These are phyloP conservation scores for Isurus oxyrinchus DNA, from an alignment of 2,113 vertebrate species.

Conservation along the genomic window DNA sequence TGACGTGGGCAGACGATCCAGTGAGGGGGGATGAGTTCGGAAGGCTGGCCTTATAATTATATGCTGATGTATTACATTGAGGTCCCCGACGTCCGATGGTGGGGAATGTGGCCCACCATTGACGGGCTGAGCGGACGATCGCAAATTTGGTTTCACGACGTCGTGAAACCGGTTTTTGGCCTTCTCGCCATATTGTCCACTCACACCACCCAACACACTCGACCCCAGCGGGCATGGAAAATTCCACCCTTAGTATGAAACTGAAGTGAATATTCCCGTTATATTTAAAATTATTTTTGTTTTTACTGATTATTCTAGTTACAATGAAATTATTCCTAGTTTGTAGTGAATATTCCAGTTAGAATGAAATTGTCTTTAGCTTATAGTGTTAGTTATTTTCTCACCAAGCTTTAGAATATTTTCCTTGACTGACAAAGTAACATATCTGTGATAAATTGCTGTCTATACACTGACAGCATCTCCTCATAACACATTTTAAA, in stretches of 20 bases:
- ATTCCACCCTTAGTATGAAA: neutral
- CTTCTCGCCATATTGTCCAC: no score
- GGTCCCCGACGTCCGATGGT: no score
- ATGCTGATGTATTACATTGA: no score
- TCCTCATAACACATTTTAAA: constrained; percentile 5
- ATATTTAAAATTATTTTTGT: neutral
- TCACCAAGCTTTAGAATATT: neutral
- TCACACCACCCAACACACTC: no score
- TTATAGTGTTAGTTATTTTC: neutral
- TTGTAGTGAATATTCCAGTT: neutral
- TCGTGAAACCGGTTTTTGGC: no score
- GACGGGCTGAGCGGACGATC: no score
- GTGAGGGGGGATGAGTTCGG: no score
- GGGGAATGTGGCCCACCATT: no score
- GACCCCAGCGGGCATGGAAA: neutral
- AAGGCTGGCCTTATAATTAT: no score
- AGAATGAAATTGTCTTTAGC: neutral
- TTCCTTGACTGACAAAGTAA: neutral
- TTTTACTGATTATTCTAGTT: neutral
- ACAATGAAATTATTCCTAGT: neutral
- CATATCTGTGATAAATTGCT: neutral
- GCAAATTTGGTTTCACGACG: no score
- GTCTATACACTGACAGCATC: neutral
- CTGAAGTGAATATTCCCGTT: neutral
- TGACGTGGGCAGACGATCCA: no score